Percentiles rank a stretch among this genome's conserved stretches.
These are phyloP conservation scores for Neoarius graeffei DNA, from an alignment of 2,113 vertebrate genomes.

Conservation along the genomic window DNA sequence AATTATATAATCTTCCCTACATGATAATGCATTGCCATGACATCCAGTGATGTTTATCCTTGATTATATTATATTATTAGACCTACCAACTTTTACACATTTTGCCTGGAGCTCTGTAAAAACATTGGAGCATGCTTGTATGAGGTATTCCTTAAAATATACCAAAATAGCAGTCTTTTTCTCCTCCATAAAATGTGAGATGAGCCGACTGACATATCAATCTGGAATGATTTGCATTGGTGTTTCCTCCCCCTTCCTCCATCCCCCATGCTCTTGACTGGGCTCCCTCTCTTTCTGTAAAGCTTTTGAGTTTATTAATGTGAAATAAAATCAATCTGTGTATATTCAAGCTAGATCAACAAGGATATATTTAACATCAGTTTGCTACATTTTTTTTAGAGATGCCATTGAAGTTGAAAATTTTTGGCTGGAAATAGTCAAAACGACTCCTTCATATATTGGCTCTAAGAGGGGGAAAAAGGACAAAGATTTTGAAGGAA, in stretches of 20 bases:
- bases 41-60: not conserved
- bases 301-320: not conserved
- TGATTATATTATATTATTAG: not conserved
- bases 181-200: not conserved
- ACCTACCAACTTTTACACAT: not conserved
- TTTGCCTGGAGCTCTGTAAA: not conserved
- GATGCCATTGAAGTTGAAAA: too few relatives aligned
- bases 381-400: not conserved
- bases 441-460: not conserved
- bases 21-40: not conserved
- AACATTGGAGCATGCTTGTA: not conserved
- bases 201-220: not conserved
- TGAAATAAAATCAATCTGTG: not conserved
- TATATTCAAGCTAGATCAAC: not conserved
- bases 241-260: not conserved
- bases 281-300: not conserved
- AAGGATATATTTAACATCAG: not conserved
- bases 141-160: not conserved
- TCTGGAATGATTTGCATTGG: not conserved
- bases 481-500: not conserved
- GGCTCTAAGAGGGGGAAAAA: not conserved
- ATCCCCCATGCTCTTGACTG: not conserved
- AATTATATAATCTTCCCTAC: not conserved
- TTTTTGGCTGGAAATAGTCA: not conserved
- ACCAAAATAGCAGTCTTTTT: not conserved